A percentile compares a stretch with the other conserved stretches of the same genome.
Evolutionary conservation across 1,140 invertebrate species (phyloP).

Genomic region (Nymphalis io): DNA sequence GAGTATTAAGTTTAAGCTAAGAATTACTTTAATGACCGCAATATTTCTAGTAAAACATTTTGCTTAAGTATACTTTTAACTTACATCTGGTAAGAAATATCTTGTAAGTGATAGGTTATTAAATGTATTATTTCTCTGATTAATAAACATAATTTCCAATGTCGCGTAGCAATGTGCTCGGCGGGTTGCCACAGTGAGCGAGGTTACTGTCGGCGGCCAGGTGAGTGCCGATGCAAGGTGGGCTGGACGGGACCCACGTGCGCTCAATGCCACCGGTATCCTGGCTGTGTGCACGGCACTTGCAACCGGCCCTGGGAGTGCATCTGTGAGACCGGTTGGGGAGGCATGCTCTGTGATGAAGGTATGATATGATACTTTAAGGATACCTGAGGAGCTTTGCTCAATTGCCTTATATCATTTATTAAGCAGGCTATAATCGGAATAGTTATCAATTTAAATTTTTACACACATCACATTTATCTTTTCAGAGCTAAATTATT

Average conservation of each 20-base stretch:
- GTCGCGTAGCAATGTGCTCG: conserved; percentile 88
- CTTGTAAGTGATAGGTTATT: too few species aligned
- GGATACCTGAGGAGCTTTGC: too few species aligned
- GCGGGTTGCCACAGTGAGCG: conserved; percentile 90
- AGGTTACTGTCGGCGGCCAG: conserved; percentile 92
- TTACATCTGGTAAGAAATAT: too few species aligned
- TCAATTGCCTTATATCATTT: too few species aligned
- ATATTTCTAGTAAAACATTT: too few species aligned
- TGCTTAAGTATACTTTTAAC: too few species aligned
- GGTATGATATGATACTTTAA: too few species aligned
- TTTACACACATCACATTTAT: neutral
- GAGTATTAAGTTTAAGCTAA: too few species aligned
- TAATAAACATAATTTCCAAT: too few species aligned
- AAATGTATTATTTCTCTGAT: too few species aligned
- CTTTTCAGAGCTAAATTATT: conserved; percentile 87
- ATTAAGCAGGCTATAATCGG: too few species aligned
- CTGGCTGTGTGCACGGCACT: conserved; percentile 91
- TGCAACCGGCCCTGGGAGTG: conserved; percentile 95
- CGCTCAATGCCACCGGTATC: conserved; percentile 91
- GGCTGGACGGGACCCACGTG: conserved; percentile 93
- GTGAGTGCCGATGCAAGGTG: conserved; percentile 88
- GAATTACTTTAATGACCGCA: too few species aligned
- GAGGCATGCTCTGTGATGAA: conserved; percentile 94
- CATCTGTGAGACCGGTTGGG: conserved; percentile 91
- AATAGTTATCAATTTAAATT: neutral